These are phyloP conservation scores for Lethrus apterus DNA, from an alignment of 1,140 invertebrate genomes.

Conservation along the genomic window DNA sequence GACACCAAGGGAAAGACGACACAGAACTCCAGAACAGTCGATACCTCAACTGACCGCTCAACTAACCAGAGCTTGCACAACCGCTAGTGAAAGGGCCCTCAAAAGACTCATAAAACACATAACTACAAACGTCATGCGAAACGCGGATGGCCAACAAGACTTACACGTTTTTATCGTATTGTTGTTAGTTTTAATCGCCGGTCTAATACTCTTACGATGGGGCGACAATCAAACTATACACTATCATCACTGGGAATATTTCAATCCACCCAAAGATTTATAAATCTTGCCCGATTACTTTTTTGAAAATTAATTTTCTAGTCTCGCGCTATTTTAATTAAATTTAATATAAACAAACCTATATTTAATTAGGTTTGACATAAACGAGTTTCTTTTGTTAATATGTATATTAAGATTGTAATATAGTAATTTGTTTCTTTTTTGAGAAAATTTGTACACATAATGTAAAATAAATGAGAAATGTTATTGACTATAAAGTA, in stretches of 20 bases:
- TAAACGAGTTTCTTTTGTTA: no score
- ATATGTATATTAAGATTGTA: no score
- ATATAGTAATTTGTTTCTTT: no score
- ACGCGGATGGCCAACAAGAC: constrained; percentile 57
- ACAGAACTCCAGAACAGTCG: constrained; percentile 46
- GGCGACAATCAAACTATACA: constrained; percentile 62
- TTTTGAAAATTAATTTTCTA: no score
- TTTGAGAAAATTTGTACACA: no score
- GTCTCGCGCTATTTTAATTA: no score
- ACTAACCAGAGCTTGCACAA: constrained; percentile 55
- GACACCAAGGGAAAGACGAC: constrained; percentile 21
- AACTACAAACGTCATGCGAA: constrained; percentile 43
- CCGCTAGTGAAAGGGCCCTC: constrained; percentile 53
- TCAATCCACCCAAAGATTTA: constrained; percentile 59
- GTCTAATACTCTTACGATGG: constrained; percentile 61
- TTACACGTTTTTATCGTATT: constrained; percentile 65
- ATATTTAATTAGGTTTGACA: no score
- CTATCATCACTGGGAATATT: constrained; percentile 75
- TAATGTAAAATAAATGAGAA: no score
- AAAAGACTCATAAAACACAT: constrained; percentile 58
- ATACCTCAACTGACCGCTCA: constrained; percentile 57
- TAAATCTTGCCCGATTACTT: no score
- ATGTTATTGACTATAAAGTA: no score
- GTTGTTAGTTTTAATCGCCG: constrained; percentile 64
- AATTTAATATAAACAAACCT: no score